Conservation (phyloP, 2,113 vertebrate species). For the Vimba vimba region DNA sequence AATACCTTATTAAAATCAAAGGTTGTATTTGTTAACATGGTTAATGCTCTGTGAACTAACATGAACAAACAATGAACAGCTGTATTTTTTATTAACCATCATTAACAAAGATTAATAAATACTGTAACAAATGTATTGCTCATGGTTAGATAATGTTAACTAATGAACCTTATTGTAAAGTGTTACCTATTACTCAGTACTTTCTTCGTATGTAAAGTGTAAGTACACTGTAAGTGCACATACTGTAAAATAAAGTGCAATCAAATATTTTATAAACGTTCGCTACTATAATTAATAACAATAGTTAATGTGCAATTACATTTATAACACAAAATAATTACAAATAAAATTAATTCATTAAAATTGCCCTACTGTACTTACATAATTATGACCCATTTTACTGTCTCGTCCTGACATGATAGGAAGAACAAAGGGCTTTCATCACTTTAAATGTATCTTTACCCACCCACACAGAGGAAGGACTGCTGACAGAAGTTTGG, state of each 20-base stretch:
- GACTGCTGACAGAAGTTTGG: neutral
- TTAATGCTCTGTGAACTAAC: too few relatives aligned
- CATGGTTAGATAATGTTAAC: too few relatives aligned
- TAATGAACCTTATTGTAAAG: too few relatives aligned
- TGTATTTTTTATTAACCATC: too few relatives aligned
- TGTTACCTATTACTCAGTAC: neutral
- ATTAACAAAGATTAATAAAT: too few relatives aligned
- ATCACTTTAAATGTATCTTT: neutral
- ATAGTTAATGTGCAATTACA: neutral
- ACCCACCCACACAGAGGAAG: constrained; percentile 4
- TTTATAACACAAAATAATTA: neutral
- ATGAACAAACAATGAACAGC: too few relatives aligned
- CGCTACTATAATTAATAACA: neutral
- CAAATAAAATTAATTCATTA: neutral
- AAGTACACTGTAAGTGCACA: neutral
- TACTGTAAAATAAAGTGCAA: neutral
- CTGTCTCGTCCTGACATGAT: neutral
- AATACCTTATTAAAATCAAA: too few relatives aligned
- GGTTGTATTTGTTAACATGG: too few relatives aligned
- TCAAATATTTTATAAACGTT: neutral
- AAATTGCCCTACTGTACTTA: neutral
- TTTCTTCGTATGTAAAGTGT: neutral
- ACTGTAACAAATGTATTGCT: too few relatives aligned
- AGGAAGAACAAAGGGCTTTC: neutral
- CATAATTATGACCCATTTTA: constrained; percentile 10